Evolutionary conservation across 2,797 vertebrate genomes (phyloP).

Genomic region (Gastrophryne carolinensis): DNA sequence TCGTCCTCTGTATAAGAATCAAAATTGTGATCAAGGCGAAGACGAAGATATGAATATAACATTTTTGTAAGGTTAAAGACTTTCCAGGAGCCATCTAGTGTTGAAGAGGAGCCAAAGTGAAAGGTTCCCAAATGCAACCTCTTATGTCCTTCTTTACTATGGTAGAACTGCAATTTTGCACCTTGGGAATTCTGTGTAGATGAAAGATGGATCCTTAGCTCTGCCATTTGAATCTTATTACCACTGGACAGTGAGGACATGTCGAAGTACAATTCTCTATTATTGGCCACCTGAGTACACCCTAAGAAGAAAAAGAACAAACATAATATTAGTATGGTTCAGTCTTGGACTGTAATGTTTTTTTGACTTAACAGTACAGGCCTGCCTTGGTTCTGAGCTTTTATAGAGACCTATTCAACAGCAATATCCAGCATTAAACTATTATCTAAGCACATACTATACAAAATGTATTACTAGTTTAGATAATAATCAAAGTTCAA

Average conservation of each 20-base stretch:
- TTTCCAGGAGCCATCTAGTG: constrained; percentile 68
- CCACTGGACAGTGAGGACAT: constrained; percentile 78
- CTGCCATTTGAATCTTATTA: constrained; percentile 73
- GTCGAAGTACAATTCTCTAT: constrained; percentile 79
- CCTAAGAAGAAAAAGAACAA: background rate
- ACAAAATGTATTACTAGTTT: no score
- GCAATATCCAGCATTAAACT: no score
- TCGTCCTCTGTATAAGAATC: background rate
- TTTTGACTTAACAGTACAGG: no score
- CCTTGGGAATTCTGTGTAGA: constrained; percentile 56
- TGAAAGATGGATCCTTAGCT: constrained; percentile 72
- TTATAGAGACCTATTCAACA: no score
- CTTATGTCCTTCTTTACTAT: constrained; percentile 64
- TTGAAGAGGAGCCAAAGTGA: constrained; percentile 48
- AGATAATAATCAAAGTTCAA: no score
- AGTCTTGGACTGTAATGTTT: no score
- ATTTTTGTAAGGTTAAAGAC: constrained; percentile 76
- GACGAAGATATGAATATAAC: constrained; percentile 74
- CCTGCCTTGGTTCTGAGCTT: no score
- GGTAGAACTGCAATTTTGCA: constrained; percentile 75
- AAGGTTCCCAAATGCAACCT: constrained; percentile 74
- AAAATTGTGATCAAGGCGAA: constrained; percentile 22
- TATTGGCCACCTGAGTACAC: constrained; percentile 3
- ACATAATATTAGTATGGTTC: background rate
- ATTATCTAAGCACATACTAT: no score